These are phyloP conservation scores for Alosa sapidissima DNA, from an alignment of 2,797 vertebrate genomes.

Conservation along the genomic window DNA sequence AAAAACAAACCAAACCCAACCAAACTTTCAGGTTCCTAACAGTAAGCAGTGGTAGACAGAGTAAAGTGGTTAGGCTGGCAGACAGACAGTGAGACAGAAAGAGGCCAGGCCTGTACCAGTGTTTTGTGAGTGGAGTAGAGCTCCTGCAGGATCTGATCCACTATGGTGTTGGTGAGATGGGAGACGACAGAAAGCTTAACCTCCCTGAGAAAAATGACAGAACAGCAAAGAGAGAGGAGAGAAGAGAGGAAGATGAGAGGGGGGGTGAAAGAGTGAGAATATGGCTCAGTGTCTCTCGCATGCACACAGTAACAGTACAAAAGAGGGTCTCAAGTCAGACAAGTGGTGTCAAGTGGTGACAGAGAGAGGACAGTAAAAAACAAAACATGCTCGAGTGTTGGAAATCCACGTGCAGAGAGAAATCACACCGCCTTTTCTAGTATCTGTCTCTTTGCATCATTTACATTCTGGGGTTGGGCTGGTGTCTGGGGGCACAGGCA, in stretches of 20 bases:
- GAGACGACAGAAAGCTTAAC: slow-evolving; percentile 90
- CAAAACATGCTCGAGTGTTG: neutral
- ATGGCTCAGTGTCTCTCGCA: neutral
- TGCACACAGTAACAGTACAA: neutral
- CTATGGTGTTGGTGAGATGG: slow-evolving; percentile 89
- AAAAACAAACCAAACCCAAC: no score
- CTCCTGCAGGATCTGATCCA: slow-evolving; percentile 91
- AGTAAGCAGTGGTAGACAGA: neutral
- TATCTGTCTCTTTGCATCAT: neutral
- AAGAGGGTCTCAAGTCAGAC: neutral
- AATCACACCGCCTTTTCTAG: neutral
- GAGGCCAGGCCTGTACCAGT: slow-evolving; percentile 73
- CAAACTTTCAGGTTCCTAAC: neutral
- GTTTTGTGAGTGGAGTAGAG: slow-evolving; percentile 88
- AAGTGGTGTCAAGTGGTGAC: neutral
- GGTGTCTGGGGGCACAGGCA: neutral
- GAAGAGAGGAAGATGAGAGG: neutral
- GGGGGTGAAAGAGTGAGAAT: neutral
- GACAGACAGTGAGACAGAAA: neutral
- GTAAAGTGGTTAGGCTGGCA: neutral
- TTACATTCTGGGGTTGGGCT: neutral
- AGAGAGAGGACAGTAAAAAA: neutral
- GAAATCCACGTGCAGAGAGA: neutral
- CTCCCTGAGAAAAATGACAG: slow-evolving; percentile 69
- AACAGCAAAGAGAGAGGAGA: neutral